phyloP scores from a whole-genome alignment of 2,797 vertebrate species.

The Buceros bicornis region DNA sequence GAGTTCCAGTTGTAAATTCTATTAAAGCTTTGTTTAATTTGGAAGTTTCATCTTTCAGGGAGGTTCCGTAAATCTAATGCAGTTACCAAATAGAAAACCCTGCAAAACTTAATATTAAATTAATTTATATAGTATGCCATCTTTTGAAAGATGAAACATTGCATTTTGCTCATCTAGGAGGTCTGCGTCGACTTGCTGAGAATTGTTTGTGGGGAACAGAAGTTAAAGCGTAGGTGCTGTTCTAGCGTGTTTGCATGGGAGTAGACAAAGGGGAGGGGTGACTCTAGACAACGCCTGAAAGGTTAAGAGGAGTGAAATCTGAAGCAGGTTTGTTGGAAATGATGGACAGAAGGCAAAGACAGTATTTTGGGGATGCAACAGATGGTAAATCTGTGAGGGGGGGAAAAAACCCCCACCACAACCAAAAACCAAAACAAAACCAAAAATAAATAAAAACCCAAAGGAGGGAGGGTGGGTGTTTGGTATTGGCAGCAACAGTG shows the following conservation, averaged over 20 bases:
- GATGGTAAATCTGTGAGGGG: too few species aligned
- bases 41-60: not conserved
- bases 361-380: not conserved
- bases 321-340: not conserved
- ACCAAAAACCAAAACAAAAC: too few species aligned
- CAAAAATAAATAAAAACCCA: too few species aligned
- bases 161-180: not conserved
- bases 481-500: not conserved
- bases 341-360: not conserved
- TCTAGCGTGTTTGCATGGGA: not conserved
- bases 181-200: not conserved
- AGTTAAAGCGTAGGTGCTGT: not conserved
- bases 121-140: not conserved
- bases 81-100: not conserved
- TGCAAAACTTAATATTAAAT: not conserved
- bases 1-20: slow-evolving; percentile 34
- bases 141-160: not conserved
- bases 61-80: not conserved
- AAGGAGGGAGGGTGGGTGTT: not conserved
- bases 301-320: not conserved
- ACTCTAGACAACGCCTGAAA: not conserved
- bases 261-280: not conserved
- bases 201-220: not conserved
- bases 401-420: too few species aligned
- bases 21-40: not conserved